phyloP scores from a whole-genome alignment of 2,797 vertebrate species.

The Melanotaenia nigrans region DNA sequence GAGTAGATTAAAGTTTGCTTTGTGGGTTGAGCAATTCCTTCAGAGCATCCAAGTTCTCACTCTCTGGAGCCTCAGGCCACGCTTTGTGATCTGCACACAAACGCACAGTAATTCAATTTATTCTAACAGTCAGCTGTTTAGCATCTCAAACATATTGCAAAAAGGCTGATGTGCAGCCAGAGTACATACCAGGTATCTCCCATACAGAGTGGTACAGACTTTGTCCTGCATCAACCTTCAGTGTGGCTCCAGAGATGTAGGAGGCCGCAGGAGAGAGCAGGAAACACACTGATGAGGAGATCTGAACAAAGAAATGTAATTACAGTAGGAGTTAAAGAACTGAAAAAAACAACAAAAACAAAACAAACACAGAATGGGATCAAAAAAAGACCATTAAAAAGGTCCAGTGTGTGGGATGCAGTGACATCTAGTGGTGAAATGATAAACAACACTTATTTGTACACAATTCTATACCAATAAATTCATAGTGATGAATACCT shows the following conservation, averaged over 20 bases:
- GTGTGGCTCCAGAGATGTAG: constrained; percentile 90
- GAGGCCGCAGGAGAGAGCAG: constrained; percentile 92
- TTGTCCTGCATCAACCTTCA: constrained; percentile 90
- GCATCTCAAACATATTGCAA: not conserved
- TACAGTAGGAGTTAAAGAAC: not conserved
- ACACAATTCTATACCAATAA: too few species aligned
- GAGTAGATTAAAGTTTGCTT: constrained; percentile 76
- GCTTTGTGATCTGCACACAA: constrained; percentile 86
- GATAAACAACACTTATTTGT: too few species aligned
- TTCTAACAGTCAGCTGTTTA: not conserved
- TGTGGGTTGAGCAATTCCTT: constrained; percentile 76
- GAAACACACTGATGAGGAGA: constrained; percentile 92
- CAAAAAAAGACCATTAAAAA: not conserved
- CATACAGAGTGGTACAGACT: constrained; percentile 79
- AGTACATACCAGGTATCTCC: constrained; percentile 83
- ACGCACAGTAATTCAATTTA: not conserved
- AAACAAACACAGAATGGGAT: too few species aligned
- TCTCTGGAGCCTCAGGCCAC: constrained; percentile 87
- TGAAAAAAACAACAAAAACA: not conserved
- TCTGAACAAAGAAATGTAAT: constrained; percentile 67
- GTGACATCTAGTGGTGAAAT: not conserved
- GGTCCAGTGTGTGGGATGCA: not conserved
- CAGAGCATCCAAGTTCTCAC: constrained; percentile 83
- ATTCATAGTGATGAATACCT: too few species aligned
- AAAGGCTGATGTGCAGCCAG: not conserved